phyloP scores from a whole-genome alignment of 1,140 invertebrate genomes.

The Hormaphis cornu region DNA sequence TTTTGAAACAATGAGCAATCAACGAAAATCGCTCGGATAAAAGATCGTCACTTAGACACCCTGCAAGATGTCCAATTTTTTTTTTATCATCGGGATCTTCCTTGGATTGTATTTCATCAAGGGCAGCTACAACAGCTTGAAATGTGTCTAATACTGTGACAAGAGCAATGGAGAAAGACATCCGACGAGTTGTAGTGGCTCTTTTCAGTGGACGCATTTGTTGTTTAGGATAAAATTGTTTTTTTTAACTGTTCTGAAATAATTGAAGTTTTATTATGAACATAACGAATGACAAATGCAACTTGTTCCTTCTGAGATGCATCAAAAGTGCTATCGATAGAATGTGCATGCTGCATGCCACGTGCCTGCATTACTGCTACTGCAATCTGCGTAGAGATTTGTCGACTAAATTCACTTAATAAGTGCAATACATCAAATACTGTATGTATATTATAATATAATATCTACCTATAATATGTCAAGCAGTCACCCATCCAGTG shows the following conservation, averaged over 20 bases:
- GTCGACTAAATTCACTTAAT: no score
- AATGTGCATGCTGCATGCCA: background rate
- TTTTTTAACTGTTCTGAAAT: background rate
- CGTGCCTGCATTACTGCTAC: background rate
- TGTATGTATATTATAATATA: no score
- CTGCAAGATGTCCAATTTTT: background rate
- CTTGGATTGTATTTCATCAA: background rate
- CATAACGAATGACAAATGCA: background rate
- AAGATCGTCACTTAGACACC: background rate
- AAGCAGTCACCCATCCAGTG: no score
- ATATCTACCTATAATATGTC: no score
- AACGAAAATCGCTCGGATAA: background rate
- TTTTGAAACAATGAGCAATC: background rate
- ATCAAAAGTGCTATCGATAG: background rate
- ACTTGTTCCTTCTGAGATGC: background rate
- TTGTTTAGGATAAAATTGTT: background rate
- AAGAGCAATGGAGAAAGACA: background rate
- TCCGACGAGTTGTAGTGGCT: background rate
- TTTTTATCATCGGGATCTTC: background rate
- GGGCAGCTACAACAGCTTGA: background rate
- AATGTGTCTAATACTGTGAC: background rate
- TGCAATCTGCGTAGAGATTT: no score
- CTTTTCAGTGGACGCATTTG: background rate
- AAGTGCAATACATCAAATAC: no score
- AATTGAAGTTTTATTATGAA: background rate